These are phyloP conservation scores for Panthera uncia DNA, from an alignment of 2,113 vertebrate genomes.

Conservation along the genomic window DNA sequence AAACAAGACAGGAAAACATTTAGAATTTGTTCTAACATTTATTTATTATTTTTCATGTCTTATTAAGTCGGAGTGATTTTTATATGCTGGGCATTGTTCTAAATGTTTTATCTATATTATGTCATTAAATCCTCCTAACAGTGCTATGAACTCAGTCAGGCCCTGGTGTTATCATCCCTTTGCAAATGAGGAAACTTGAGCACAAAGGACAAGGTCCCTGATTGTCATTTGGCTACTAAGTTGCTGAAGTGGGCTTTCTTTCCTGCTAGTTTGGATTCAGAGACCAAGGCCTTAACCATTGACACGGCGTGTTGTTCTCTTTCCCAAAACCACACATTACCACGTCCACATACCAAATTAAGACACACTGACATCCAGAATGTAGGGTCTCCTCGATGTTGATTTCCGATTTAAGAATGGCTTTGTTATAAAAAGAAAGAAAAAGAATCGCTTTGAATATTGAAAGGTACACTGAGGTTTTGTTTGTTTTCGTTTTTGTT, in stretches of 20 bases:
- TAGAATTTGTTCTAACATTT: background rate
- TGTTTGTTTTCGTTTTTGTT: background rate
- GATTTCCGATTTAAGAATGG: background rate
- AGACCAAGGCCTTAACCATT: background rate
- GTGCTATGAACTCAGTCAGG: background rate
- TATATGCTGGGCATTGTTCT: background rate
- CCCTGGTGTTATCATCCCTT: background rate
- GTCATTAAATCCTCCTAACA: background rate
- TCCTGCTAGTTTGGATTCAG: background rate
- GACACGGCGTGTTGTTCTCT: background rate
- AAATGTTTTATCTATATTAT: background rate
- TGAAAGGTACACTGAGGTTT: background rate
- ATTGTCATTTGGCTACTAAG: background rate
- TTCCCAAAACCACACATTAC: background rate
- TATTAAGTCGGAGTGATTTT: background rate
- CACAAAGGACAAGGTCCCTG: too few relatives aligned
- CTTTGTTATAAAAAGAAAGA: background rate
- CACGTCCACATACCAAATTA: background rate
- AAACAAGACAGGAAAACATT: background rate
- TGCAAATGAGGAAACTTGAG: background rate
- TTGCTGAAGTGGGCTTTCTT: background rate
- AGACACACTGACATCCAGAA: background rate
- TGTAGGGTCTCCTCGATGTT: background rate
- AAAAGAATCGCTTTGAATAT: background rate
- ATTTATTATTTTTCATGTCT: background rate